Conservation (phyloP, 1,140 invertebrate species). For the Eueides isabella region DNA sequence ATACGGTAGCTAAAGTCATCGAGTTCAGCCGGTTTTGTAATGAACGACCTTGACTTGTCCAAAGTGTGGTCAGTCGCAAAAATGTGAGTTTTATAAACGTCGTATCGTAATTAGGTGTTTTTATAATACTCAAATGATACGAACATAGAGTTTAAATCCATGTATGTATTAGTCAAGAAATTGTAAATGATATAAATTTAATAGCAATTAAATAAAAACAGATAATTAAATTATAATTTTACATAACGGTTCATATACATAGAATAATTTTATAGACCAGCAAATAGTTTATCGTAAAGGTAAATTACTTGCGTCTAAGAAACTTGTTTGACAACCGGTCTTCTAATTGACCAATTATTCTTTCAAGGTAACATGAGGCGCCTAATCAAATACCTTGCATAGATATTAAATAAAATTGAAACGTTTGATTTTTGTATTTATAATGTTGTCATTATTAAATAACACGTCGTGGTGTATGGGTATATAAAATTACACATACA, state of each 20-base stretch:
- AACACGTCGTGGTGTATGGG: too few species aligned
- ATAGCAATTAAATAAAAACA: not conserved
- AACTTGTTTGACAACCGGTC: slow-evolving; percentile 34
- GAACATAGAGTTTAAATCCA: not conserved
- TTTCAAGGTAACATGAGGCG: slow-evolving; percentile 34
- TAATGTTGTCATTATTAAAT: not conserved
- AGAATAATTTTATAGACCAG: slow-evolving; percentile 22
- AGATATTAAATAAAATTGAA: slow-evolving; percentile 24
- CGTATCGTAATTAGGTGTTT: not conserved
- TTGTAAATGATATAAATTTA: not conserved
- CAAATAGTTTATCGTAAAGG: slow-evolving; percentile 30
- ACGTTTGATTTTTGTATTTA: slow-evolving; percentile 5
- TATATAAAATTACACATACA: not conserved
- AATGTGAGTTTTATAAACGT: slow-evolving; percentile 20
- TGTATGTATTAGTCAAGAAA: not conserved
- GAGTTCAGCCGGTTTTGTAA: slow-evolving; percentile 20
- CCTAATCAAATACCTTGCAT: slow-evolving; percentile 19
- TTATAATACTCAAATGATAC: not conserved
- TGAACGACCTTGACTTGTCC: slow-evolving; percentile 32
- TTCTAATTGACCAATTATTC: slow-evolving; percentile 41
- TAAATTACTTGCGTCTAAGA: slow-evolving; percentile 20
- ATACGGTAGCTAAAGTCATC: slow-evolving; percentile 25
- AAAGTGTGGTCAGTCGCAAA: slow-evolving; percentile 23
- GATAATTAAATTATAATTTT: slow-evolving; percentile 3
- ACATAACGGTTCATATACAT: slow-evolving; percentile 22